Evolutionary conservation across 2,888 invertebrate genomes (phyloP).

Genomic region (Cetonia aurata): DNA sequence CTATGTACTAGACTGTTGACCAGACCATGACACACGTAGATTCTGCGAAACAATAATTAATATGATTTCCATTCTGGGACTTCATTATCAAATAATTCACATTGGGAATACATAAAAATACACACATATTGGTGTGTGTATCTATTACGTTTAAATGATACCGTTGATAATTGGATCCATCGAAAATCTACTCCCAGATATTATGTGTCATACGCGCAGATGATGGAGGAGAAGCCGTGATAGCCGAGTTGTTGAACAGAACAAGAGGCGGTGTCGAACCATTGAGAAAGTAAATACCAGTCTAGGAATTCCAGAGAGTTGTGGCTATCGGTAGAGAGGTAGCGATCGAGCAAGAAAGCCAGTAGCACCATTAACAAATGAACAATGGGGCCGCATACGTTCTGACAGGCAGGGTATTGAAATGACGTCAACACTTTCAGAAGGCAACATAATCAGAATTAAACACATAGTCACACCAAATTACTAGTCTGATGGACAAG

Average conservation of each 20-base stretch:
- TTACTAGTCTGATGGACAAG: constrained; percentile 47
- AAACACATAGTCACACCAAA: constrained; percentile 55
- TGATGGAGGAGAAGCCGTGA: constrained; percentile 23
- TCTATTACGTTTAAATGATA: constrained; percentile 19
- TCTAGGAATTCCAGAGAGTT: constrained; percentile 47
- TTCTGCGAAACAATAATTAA: too few species aligned
- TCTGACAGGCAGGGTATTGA: constrained; percentile 55
- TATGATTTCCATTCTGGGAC: too few species aligned
- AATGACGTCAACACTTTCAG: constrained; percentile 54
- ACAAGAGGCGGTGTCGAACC: constrained; percentile 46
- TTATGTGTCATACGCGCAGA: constrained; percentile 24
- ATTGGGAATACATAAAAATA: constrained; percentile 6
- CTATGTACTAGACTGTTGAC: too few species aligned
- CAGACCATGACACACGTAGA: too few species aligned
- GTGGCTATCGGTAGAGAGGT: constrained; percentile 29
- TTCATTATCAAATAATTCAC: constrained; percentile 30
- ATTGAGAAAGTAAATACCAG: constrained; percentile 47
- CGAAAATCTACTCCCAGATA: constrained; percentile 31
- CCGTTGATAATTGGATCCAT: constrained; percentile 37
- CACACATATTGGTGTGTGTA: not conserved
- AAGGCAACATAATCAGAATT: constrained; percentile 47
- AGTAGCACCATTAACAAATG: constrained; percentile 55
- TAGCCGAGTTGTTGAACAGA: constrained; percentile 38
- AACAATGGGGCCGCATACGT: constrained; percentile 49
- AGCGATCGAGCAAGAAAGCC: constrained; percentile 46